Conservation (phyloP, 2,797 vertebrate species). For the Myotis findleyi region DNA sequence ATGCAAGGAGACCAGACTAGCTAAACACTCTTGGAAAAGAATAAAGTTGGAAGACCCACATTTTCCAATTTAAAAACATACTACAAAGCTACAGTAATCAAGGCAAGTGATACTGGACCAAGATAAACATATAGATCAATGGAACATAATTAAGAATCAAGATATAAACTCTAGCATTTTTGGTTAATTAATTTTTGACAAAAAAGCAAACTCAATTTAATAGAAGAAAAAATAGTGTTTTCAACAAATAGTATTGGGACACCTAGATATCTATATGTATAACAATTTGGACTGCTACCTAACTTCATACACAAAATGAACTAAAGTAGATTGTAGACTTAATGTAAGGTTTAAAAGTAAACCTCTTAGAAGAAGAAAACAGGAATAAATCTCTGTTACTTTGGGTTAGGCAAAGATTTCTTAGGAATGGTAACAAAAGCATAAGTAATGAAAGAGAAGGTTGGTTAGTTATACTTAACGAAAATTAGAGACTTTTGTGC, state of each 20-base stretch:
- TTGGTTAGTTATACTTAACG: not conserved
- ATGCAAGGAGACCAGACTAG: not conserved
- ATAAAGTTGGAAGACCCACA: not conserved
- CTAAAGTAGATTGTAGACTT: not conserved
- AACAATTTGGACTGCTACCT: not conserved
- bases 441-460: not conserved
- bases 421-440: not conserved
- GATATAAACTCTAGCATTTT: conserved; percentile 3
- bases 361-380: not conserved
- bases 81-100: not conserved
- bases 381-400: not conserved
- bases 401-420: not conserved
- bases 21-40: not conserved
- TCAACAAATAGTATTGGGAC: not conserved
- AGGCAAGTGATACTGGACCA: not conserved
- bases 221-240: not conserved
- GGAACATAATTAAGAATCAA: not conserved
- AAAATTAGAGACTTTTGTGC: not conserved
- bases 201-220: not conserved
- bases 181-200: not conserved
- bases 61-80: not conserved
- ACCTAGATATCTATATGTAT: not conserved
- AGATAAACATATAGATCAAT: not conserved
- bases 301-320: not conserved
- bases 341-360: not conserved